A percentile compares a stretch with the other conserved stretches of the same genome.
phyloP scores from a whole-genome alignment of 2,888 invertebrate genomes.

The Sussaba pulchella region DNA sequence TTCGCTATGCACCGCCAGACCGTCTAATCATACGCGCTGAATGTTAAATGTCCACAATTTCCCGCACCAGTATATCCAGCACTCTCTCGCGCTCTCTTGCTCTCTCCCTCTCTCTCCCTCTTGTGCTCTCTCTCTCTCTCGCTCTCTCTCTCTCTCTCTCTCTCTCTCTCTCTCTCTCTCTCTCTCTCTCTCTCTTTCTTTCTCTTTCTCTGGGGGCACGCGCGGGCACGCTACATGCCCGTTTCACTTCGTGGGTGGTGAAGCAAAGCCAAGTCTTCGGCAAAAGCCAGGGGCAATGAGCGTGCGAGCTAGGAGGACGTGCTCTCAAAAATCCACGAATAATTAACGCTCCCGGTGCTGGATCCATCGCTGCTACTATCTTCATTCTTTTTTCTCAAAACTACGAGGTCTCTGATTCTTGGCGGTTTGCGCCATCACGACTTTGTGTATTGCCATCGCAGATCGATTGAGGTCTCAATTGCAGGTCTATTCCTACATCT shows the following conservation, averaged over 20 bases:
- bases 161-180: constrained; percentile 31
- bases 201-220: too few relatives aligned
- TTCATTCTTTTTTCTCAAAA: constrained; percentile 10
- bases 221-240: constrained; percentile 15
- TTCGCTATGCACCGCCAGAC: constrained; percentile 73
- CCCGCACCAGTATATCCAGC: constrained; percentile 56
- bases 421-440: constrained; percentile 33
- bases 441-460: not conserved
- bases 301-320: constrained; percentile 60
- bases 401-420: constrained; percentile 54
- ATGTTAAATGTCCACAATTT: constrained; percentile 76
- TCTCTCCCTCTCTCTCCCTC: constrained; percentile 24
- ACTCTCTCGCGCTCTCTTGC: constrained; percentile 14
- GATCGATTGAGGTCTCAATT: constrained; percentile 58
- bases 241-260: constrained; percentile 42
- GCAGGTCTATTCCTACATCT: constrained; percentile 50
- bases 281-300: constrained; percentile 54
- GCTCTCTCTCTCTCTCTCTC: constrained; percentile 6
- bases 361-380: constrained; percentile 55
- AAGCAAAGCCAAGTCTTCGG: constrained; percentile 48
- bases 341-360: constrained; percentile 57
- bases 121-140: constrained; percentile 20
- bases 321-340: constrained; percentile 63
- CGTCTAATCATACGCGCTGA: constrained; percentile 78
- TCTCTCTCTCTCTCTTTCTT: constrained; percentile 17